These are phyloP conservation scores for Tribolium castaneum DNA, from an alignment of 1,140 invertebrate genomes.

Conservation along the genomic window DNA sequence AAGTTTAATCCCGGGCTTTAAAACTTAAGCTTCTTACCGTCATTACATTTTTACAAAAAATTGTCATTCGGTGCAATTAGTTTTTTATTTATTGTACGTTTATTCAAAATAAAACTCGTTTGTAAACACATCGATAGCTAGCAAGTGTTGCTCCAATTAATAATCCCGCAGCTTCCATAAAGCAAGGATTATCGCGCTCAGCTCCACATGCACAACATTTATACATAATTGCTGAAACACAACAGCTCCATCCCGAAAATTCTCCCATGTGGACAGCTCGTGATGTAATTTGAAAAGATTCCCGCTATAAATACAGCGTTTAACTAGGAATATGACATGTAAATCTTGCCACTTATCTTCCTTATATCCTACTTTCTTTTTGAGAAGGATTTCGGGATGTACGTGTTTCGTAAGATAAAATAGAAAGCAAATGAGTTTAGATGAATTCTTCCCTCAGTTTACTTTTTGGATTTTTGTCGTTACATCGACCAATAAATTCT, in stretches of 20 bases:
- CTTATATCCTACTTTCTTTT: conserved; percentile 37
- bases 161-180: not conserved
- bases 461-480: conserved; percentile 32
- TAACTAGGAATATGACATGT: conserved; percentile 45
- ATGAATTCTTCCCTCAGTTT: conserved; percentile 28
- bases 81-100: no score
- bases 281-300: conserved; percentile 25
- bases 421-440: conserved; percentile 35
- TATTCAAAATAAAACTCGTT: not conserved
- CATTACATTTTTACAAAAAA: no score
- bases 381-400: conserved; percentile 24
- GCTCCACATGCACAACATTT: not conserved
- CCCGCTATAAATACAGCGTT: conserved; percentile 39
- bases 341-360: conserved; percentile 46
- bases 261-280: conserved; percentile 7
- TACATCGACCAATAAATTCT: conserved; percentile 17
- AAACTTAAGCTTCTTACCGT: no score
- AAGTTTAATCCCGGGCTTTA: no score
- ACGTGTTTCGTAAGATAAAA: conserved; percentile 44
- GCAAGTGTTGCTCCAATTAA: not conserved
- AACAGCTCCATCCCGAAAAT: not conserved
- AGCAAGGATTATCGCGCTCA: not conserved
- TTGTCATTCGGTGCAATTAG: no score
- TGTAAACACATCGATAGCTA: not conserved
- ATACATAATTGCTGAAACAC: not conserved